phyloP scores from a whole-genome alignment of 1,140 invertebrate genomes.

The Teleogryllus occipitalis region DNA sequence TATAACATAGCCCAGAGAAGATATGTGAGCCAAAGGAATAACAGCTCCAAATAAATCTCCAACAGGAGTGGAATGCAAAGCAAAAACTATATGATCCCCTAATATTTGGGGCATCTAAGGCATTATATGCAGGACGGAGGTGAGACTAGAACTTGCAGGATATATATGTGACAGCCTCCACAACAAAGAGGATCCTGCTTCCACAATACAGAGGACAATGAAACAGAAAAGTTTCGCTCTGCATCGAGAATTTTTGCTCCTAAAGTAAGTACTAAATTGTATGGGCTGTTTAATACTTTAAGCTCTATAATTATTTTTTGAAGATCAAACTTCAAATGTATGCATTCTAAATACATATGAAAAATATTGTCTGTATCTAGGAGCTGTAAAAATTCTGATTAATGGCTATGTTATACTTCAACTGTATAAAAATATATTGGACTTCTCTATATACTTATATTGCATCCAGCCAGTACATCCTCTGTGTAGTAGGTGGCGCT shows the following conservation, averaged over 20 bases:
- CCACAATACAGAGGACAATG: not conserved
- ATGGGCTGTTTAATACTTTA: not conserved
- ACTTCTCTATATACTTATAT: not conserved
- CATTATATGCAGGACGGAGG: conserved; percentile 3
- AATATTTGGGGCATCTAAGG: not conserved
- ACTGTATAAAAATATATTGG: conserved; percentile 6
- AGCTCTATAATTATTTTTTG: not conserved
- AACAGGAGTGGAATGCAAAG: not conserved
- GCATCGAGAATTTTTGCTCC: not conserved
- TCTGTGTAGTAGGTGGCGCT: too few relatives aligned
- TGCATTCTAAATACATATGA: not conserved
- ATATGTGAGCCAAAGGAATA: not conserved
- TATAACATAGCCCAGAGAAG: not conserved
- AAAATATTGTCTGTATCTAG: not conserved
- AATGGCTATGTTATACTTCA: conserved; percentile 1
- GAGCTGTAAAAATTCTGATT: not conserved
- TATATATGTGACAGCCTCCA: not conserved
- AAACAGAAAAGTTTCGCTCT: not conserved
- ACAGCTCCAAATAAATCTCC: not conserved
- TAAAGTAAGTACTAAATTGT: not conserved
- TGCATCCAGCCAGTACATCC: not conserved
- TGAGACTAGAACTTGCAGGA: not conserved
- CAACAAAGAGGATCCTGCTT: not conserved
- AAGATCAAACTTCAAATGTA: not conserved
- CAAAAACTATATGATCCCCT: not conserved